These are phyloP conservation scores for Syrphus vitripennis DNA, from an alignment of 2,888 invertebrate species.

Conservation along the genomic window DNA sequence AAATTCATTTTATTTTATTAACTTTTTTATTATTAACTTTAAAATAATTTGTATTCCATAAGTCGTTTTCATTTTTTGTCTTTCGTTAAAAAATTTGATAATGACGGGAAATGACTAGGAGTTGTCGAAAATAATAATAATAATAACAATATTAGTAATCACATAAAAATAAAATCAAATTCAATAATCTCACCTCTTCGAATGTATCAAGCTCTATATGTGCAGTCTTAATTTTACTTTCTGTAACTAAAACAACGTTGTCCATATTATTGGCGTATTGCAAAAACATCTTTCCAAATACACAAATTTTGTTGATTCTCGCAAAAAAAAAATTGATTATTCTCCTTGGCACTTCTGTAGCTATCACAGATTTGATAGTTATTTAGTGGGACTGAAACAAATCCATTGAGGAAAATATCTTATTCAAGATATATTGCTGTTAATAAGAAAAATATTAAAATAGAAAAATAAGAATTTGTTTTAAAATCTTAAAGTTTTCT, in stretches of 20 bases:
- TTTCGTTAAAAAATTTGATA: too few relatives aligned
- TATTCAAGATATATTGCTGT: constrained; percentile 84
- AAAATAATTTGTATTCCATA: too few relatives aligned
- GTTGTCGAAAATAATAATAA: too few relatives aligned
- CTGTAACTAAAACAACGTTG: neutral
- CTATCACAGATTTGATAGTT: constrained; percentile 58
- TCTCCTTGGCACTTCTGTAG: constrained; percentile 72
- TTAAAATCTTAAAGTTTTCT: neutral
- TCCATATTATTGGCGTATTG: constrained; percentile 26
- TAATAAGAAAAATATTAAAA: neutral
- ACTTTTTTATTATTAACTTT: too few relatives aligned
- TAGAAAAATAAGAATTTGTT: neutral
- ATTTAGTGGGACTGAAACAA: constrained; percentile 85
- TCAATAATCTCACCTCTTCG: too few relatives aligned
- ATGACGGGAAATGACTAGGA: too few relatives aligned
- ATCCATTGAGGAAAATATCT: constrained; percentile 91
- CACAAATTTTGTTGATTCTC: constrained; percentile 73
- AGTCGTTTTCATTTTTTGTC: too few relatives aligned
- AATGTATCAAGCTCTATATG: constrained; percentile 34
- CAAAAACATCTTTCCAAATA: constrained; percentile 72
- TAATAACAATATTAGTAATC: too few relatives aligned
- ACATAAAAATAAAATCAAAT: too few relatives aligned
- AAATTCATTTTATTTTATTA: too few relatives aligned
- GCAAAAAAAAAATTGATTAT: constrained; percentile 75
- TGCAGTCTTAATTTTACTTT: constrained; percentile 19